These are phyloP conservation scores for Lycocerus yunnanus DNA, from an alignment of 2,888 invertebrate species.

Conservation along the genomic window DNA sequence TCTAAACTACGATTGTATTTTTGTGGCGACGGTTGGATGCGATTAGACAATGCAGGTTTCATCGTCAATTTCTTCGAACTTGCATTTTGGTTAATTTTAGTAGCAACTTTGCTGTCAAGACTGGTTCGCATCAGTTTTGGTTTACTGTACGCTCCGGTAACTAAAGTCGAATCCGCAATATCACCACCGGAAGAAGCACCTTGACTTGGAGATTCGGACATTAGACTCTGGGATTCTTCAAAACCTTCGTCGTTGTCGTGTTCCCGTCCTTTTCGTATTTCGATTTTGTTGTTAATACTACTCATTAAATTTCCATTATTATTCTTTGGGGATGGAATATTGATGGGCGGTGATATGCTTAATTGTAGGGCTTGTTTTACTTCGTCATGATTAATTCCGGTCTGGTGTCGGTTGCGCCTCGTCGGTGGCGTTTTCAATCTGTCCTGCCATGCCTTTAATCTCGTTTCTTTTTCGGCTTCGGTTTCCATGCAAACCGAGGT, in stretches of 20 bases:
- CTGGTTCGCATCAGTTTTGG: conserved; percentile 14
- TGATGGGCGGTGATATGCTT: conserved; percentile 35
- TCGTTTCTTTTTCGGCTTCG: conserved; percentile 61
- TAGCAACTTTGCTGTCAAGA: conserved; percentile 28
- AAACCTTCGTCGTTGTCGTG: conserved; percentile 89
- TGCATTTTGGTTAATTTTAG: conserved; percentile 5
- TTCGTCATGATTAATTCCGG: conserved; percentile 72
- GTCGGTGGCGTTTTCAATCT: conserved; percentile 60
- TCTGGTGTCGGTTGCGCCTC: conserved; percentile 64
- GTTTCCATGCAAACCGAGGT: conserved; percentile 59
- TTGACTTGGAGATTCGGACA: conserved; percentile 85
- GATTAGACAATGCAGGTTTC: conserved; percentile 10
- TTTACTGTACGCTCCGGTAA: conserved; percentile 38
- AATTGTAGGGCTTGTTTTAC: conserved; percentile 68
- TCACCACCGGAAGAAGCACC: conserved; percentile 77
- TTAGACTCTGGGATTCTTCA: conserved; percentile 86
- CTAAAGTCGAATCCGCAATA: conserved; percentile 50
- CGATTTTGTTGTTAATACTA: conserved; percentile 39
- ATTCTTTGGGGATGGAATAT: conserved; percentile 23
- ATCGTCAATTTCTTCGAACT: conserved; percentile 15
- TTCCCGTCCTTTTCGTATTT: conserved; percentile 56
- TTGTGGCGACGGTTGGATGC: conserved; percentile 42
- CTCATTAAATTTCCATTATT: not conserved
- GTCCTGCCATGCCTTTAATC: conserved; percentile 73
- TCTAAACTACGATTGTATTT: conserved; percentile 43